These are phyloP conservation scores for Lutjanus campechanus DNA, from an alignment of 2,797 vertebrate genomes.

Conservation along the genomic window DNA sequence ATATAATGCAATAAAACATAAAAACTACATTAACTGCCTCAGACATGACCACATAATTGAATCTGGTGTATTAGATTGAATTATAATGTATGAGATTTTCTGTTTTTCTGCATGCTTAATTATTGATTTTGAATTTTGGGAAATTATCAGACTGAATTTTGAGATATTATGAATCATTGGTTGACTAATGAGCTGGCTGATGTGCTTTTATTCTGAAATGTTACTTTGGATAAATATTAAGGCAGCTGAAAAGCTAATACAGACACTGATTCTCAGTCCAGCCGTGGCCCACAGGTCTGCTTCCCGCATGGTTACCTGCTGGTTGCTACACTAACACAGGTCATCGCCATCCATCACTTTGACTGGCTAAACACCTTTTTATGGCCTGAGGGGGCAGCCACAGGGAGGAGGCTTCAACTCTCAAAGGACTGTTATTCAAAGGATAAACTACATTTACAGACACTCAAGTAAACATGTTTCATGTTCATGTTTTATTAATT, in stretches of 20 bases:
- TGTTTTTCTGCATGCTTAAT: background rate
- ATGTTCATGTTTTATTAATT: background rate
- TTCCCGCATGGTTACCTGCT: slow-evolving; percentile 38
- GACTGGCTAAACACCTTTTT: slow-evolving; percentile 71
- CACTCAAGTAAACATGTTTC: slow-evolving; percentile 17
- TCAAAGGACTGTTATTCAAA: slow-evolving; percentile 37
- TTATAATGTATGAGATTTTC: background rate
- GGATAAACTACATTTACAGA: slow-evolving; percentile 55
- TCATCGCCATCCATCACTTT: slow-evolving; percentile 73
- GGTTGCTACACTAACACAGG: slow-evolving; percentile 47
- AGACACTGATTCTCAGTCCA: slow-evolving; percentile 24
- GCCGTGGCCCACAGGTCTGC: slow-evolving; percentile 28
- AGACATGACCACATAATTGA: background rate
- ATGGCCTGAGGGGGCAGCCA: slow-evolving; percentile 51
- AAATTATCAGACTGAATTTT: background rate
- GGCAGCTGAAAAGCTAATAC: slow-evolving; percentile 23
- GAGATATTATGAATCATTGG: background rate
- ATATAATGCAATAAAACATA: background rate
- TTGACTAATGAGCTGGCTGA: slow-evolving; percentile 4
- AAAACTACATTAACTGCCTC: background rate
- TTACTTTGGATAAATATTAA: background rate
- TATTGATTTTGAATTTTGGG: background rate
- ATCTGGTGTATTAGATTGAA: background rate
- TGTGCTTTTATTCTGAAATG: slow-evolving; percentile 6
- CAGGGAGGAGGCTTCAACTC: slow-evolving; percentile 38